phyloP scores from a whole-genome alignment of 2,113 vertebrate species.

The Arizona elegans region DNA sequence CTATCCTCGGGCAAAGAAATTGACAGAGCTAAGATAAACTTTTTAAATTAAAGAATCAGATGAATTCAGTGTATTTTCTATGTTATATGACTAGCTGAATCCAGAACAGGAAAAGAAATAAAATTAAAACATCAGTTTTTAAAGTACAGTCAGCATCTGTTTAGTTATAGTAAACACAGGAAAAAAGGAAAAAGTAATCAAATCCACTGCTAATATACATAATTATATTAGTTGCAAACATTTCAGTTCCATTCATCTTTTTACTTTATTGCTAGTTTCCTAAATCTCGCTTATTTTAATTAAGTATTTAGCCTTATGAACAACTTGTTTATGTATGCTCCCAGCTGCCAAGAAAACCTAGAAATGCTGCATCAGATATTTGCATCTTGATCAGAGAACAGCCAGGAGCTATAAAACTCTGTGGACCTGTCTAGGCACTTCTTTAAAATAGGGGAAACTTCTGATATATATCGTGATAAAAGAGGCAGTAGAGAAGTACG shows the following conservation, averaged over 20 bases:
- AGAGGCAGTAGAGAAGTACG: not conserved
- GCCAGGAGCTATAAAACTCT: not conserved
- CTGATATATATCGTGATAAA: not conserved
- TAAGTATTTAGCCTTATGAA: not conserved
- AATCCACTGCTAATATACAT: not conserved
- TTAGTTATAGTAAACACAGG: not conserved
- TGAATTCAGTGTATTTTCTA: not conserved
- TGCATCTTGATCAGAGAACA: not conserved
- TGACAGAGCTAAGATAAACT: not conserved
- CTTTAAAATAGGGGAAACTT: not conserved
- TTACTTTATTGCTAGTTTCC: not conserved
- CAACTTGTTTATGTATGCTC: not conserved
- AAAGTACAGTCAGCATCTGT: not conserved
- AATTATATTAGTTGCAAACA: not conserved
- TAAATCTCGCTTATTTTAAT: not conserved
- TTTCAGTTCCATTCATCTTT: not conserved
- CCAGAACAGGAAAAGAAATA: not conserved
- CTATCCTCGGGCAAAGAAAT: not conserved
- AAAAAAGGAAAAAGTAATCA: not conserved
- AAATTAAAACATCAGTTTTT: not conserved
- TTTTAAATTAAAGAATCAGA: not conserved
- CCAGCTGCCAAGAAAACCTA: not conserved
- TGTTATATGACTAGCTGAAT: not conserved
- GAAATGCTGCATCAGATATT: not conserved
- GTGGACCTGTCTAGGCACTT: not conserved